Percentiles rank a stretch among this genome's conserved stretches.
Conservation (phyloP, 2,888 invertebrate genomes). For the Perithous albicinctus region DNA sequence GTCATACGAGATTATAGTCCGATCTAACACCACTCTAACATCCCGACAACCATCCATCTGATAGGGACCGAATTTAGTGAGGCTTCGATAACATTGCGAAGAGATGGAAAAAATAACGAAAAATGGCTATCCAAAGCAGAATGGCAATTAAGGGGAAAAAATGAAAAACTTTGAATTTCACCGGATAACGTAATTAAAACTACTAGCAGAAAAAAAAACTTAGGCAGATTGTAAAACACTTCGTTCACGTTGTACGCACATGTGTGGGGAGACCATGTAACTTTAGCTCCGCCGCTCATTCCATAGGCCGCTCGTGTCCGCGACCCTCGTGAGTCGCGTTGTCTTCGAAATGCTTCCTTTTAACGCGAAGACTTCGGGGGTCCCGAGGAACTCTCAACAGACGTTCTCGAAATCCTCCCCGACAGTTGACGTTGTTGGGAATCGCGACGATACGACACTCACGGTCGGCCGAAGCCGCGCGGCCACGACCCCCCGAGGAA, state of each 20-base stretch:
- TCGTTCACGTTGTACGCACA: constrained; percentile 84
- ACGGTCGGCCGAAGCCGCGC: constrained; percentile 35
- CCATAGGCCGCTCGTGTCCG: constrained; percentile 65
- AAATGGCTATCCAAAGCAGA: constrained; percentile 41
- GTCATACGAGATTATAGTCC: constrained; percentile 28
- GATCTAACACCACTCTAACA: constrained; percentile 52
- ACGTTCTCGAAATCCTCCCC: constrained; percentile 36
- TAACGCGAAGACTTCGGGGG: constrained; percentile 15
- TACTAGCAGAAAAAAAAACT: constrained; percentile 63
- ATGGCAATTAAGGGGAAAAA: constrained; percentile 58
- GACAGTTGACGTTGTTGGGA: not conserved
- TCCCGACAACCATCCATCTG: constrained; percentile 58
- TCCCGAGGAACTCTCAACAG: constrained; percentile 27
- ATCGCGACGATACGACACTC: not conserved
- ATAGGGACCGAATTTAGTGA: constrained; percentile 16
- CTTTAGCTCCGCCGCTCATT: constrained; percentile 84
- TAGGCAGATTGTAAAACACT: constrained; percentile 81
- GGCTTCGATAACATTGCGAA: constrained; percentile 34
- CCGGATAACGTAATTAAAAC: constrained; percentile 71
- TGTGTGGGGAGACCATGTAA: constrained; percentile 85
- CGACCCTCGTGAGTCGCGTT: constrained; percentile 29
- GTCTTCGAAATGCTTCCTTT: not conserved
- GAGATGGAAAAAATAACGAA: constrained; percentile 8
- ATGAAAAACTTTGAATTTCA: constrained; percentile 55
- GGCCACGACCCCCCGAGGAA: constrained; percentile 22